Evolutionary conservation across 2,888 invertebrate genomes (phyloP).

Genomic region (Caenorhabditis sp.): DNA sequence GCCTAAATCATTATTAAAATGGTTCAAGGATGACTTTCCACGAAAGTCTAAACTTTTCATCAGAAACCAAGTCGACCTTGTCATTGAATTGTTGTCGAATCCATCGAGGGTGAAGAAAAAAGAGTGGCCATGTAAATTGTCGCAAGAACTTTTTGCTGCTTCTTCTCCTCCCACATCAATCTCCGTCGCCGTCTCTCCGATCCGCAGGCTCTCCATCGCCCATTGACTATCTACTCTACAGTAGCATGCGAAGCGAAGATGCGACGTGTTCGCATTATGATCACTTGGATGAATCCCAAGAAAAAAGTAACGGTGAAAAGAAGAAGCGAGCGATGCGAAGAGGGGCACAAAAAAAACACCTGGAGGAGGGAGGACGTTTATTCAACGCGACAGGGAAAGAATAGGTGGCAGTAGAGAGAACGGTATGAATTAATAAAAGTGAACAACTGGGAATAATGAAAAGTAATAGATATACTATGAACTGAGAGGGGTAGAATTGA

Average conservation of each 20-base stretch:
- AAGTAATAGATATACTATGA: background rate
- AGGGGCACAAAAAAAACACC: background rate
- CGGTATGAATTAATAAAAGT: constrained; percentile 24
- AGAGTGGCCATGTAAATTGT: constrained; percentile 63
- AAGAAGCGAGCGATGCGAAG: constrained; percentile 22
- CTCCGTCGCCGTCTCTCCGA: constrained; percentile 14
- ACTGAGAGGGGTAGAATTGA: background rate
- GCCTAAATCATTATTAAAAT: background rate
- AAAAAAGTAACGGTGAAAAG: constrained; percentile 47
- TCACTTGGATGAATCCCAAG: constrained; percentile 61
- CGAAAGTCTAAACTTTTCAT: background rate
- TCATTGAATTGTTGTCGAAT: constrained; percentile 29
- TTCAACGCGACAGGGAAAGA: constrained; percentile 44
- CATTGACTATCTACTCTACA: constrained; percentile 46
- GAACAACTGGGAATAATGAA: constrained; percentile 23
- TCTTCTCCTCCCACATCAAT: constrained; percentile 45
- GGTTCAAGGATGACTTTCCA: constrained; percentile 11
- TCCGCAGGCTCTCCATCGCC: background rate
- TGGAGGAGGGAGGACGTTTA: constrained; percentile 37
- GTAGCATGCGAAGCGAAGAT: constrained; percentile 21
- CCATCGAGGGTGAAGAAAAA: constrained; percentile 11
- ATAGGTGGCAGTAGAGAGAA: background rate
- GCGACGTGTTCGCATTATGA: constrained; percentile 60
- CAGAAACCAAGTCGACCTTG: constrained; percentile 52
- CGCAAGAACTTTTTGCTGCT: constrained; percentile 38